Conservation (phyloP, 2,797 vertebrate genomes). For the Poecilia wingei region DNA sequence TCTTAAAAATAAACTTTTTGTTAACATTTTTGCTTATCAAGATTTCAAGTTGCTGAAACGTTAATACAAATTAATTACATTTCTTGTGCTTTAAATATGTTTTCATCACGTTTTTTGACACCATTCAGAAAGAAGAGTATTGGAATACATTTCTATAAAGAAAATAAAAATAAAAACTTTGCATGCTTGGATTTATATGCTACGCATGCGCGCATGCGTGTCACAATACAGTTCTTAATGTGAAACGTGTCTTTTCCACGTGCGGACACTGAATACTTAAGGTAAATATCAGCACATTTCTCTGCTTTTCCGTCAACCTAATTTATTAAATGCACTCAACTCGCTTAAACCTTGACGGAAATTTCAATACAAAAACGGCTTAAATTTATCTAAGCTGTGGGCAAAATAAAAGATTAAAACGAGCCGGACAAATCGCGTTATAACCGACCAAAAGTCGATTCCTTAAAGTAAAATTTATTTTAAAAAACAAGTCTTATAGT, state of each 20-base stretch:
- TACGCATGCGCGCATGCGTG: not conserved
- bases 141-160: not conserved
- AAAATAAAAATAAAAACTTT: not conserved
- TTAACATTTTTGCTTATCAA: not conserved
- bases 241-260: not conserved
- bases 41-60: not conserved
- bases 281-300: not conserved
- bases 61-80: not conserved
- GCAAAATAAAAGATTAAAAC: conserved; percentile 39
- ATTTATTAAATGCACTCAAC: conserved; percentile 32
- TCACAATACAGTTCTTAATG: not conserved
- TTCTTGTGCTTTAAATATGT: not conserved
- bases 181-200: not conserved
- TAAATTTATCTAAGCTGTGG: conserved; percentile 63
- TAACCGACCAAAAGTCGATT: not conserved
- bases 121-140: not conserved
- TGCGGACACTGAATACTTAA: conserved; percentile 18
- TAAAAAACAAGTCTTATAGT: not conserved
- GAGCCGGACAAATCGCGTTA: conserved; percentile 8
- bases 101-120: not conserved
- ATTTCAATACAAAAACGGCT: conserved; percentile 48
- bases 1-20: not conserved
- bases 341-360: conserved; percentile 58
- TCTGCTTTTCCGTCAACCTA: not conserved
- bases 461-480: not conserved